phyloP scores from a whole-genome alignment of 2,113 vertebrate genomes.

The Odocoileus virginianus region DNA sequence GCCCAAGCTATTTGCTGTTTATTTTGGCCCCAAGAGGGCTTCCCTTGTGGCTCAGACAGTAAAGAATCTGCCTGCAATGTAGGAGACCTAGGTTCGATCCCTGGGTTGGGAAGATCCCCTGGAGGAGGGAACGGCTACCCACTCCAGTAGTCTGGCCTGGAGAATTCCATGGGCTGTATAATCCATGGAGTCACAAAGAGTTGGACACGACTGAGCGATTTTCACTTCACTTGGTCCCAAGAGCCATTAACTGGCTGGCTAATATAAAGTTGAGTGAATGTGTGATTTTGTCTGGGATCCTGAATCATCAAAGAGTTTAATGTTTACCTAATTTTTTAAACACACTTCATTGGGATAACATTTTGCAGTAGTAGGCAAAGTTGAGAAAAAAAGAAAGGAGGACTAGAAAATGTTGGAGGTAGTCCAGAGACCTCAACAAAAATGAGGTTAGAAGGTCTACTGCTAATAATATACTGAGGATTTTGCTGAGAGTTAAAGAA shows the following conservation, averaged over 20 bases:
- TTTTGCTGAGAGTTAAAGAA: neutral
- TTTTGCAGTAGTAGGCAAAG: neutral
- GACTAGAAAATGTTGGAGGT: neutral
- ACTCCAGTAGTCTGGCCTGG: neutral
- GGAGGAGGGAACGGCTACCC: accelerated
- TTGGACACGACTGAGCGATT: neutral
- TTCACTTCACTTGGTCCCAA: neutral
- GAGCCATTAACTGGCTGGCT: neutral
- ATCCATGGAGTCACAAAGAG: neutral
- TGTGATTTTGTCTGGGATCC: neutral
- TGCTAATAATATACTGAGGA: neutral
- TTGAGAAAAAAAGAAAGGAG: neutral
- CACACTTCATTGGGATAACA: neutral
- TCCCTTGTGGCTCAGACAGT: neutral
- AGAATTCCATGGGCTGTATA: neutral
- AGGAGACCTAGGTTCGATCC: neutral
- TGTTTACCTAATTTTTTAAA: conserved; percentile 14
- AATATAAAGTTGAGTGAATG: neutral
- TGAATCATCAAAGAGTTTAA: neutral
- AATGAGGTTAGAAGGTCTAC: neutral
- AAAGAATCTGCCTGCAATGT: neutral
- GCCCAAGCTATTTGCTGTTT: neutral
- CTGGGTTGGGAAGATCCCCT: neutral
- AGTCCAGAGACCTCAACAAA: neutral
- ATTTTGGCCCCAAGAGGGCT: neutral